phyloP scores from a whole-genome alignment of 2,797 vertebrate genomes.

The Mormyrus proboscirostris region DNA sequence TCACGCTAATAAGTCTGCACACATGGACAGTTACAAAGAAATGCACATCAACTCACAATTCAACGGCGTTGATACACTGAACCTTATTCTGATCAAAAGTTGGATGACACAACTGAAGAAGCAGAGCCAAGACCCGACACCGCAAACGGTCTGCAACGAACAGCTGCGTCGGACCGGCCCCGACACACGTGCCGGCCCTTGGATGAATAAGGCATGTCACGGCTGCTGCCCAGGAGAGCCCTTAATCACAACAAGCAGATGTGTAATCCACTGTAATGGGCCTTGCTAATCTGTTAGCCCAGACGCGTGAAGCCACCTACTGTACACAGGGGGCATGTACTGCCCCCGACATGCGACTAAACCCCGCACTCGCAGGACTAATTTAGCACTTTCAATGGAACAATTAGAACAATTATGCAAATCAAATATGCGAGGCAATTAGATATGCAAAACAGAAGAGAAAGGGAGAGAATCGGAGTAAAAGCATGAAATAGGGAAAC shows the following conservation, averaged over 20 bases:
- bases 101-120: background rate
- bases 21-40: background rate
- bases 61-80: background rate
- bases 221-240: background rate
- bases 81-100: background rate
- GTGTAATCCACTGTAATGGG: conserved; percentile 9
- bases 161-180: background rate
- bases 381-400: conserved; percentile 24
- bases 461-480: background rate
- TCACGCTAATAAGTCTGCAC: background rate
- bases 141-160: background rate
- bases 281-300: background rate
- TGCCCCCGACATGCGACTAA: background rate
- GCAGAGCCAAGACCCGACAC: background rate
- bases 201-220: background rate
- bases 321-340: background rate
- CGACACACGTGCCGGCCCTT: background rate
- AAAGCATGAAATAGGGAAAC: background rate
- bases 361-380: conserved; percentile 17
- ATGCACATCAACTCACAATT: background rate
- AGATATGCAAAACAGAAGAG: background rate
- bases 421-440: background rate
- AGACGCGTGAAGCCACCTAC: background rate
- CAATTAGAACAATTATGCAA: conserved; percentile 3
- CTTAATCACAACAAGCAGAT: conserved; percentile 18